These are phyloP conservation scores for Lycophotia porphyrea DNA, from an alignment of 2,888 invertebrate genomes.

Conservation along the genomic window DNA sequence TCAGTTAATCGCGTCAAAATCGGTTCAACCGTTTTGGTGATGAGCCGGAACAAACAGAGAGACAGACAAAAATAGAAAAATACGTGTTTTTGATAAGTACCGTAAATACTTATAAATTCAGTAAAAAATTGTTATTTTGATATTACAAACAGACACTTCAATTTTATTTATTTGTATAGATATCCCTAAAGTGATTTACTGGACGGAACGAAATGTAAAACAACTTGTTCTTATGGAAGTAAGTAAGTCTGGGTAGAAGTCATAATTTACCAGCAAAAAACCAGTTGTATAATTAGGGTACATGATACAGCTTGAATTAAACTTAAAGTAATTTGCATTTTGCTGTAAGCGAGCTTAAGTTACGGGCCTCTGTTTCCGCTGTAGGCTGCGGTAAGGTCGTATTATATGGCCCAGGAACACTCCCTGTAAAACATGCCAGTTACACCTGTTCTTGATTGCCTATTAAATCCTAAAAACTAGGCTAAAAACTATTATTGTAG, in stretches of 20 bases:
- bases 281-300: conserved; percentile 38
- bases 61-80: too few relatives aligned
- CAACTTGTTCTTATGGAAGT: neutral
- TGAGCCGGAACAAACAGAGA: too few relatives aligned
- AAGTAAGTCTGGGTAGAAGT: neutral
- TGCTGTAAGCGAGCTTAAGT: conserved; percentile 49
- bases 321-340: conserved; percentile 59
- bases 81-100: too few relatives aligned
- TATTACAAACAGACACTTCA: too few relatives aligned
- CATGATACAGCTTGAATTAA: conserved; percentile 39
- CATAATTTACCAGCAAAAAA: conserved; percentile 39
- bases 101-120: too few relatives aligned
- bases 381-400: conserved; percentile 36
- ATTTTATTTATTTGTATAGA: too few relatives aligned
- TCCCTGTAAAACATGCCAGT: conserved; percentile 29
- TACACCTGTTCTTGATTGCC: conserved; percentile 18
- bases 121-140: too few relatives aligned
- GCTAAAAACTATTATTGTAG: conserved; percentile 14
- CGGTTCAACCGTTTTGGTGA: too few relatives aligned
- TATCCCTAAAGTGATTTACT: neutral
- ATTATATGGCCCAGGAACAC: conserved; percentile 43
- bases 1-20: too few relatives aligned
- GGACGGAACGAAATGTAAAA: neutral
- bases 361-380: conserved; percentile 50
- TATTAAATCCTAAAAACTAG: conserved; percentile 26